phyloP scores from a whole-genome alignment of 2,113 vertebrate species.

The Platysteira castanea region DNA sequence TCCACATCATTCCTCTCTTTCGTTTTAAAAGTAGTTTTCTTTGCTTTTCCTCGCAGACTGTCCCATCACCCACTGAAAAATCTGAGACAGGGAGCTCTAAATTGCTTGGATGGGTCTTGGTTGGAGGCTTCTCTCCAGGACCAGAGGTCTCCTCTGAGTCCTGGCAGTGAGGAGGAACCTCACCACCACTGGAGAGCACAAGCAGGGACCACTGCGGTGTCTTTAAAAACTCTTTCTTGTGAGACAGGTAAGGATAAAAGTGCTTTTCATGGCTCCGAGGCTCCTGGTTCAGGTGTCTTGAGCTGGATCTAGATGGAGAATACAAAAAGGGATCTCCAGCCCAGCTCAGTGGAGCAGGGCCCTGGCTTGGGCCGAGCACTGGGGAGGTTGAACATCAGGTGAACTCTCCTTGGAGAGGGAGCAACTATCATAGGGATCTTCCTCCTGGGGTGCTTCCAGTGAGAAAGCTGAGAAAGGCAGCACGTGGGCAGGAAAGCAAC shows the following conservation, averaged over 20 bases:
- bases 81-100: not conserved
- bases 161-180: too few relatives aligned
- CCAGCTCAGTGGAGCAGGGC: fast-evolving
- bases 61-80: not conserved
- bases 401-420: fast-evolving
- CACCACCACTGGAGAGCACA: not conserved
- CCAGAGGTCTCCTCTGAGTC: not conserved
- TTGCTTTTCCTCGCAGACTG: not conserved
- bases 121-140: not conserved
- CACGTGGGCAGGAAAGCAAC: not conserved
- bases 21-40: not conserved
- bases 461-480: not conserved
- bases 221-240: not conserved
- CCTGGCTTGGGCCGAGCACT: not conserved
- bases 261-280: not conserved
- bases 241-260: not conserved
- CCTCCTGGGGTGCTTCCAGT: not conserved
- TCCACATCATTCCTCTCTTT: not conserved
- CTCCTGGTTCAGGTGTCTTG: not conserved
- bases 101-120: not conserved
- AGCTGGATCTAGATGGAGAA: not conserved
- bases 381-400: not conserved
- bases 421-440: not conserved
- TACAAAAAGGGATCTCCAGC: not conserved
- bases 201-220: not conserved